Conservation (phyloP, 2,888 invertebrate species). For the Luperina testacea region DNA sequence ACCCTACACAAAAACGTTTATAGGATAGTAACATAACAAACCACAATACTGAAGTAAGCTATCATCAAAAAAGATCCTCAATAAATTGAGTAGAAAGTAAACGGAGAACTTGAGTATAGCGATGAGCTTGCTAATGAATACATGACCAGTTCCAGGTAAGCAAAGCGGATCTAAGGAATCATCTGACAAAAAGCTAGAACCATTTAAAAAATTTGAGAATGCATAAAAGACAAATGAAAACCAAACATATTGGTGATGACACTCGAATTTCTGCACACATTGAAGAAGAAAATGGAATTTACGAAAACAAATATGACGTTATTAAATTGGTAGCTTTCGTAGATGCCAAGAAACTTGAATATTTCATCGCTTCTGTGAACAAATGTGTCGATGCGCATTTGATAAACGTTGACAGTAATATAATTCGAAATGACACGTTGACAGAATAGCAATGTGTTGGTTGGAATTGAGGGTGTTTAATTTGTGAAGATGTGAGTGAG, state of each 20-base stretch:
- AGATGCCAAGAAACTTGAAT: conserved; percentile 63
- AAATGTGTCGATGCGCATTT: conserved; percentile 54
- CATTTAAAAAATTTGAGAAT: background rate
- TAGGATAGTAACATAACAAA: background rate
- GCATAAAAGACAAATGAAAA: background rate
- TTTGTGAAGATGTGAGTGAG: conserved; percentile 3
- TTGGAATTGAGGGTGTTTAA: conserved; percentile 16
- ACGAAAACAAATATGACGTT: conserved; percentile 23
- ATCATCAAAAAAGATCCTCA: background rate
- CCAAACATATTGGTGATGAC: background rate
- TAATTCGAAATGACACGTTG: conserved; percentile 48
- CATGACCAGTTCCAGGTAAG: background rate
- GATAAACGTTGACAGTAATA: conserved; percentile 60
- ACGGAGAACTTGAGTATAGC: background rate
- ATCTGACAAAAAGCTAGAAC: background rate
- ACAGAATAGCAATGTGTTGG: conserved; percentile 49
- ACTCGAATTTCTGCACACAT: conserved; percentile 6
- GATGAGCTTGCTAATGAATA: background rate
- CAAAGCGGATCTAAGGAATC: background rate
- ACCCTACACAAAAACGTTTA: background rate
- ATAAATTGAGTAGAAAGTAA: background rate
- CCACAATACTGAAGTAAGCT: too few species aligned
- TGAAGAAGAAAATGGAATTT: conserved; percentile 15
- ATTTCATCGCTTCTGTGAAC: conserved; percentile 66
- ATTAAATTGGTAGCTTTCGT: conserved; percentile 38